Percentiles rank a stretch among this genome's conserved stretches.
Conservation (phyloP, 2,113 vertebrate species). For the Percopsis transmontana region DNA sequence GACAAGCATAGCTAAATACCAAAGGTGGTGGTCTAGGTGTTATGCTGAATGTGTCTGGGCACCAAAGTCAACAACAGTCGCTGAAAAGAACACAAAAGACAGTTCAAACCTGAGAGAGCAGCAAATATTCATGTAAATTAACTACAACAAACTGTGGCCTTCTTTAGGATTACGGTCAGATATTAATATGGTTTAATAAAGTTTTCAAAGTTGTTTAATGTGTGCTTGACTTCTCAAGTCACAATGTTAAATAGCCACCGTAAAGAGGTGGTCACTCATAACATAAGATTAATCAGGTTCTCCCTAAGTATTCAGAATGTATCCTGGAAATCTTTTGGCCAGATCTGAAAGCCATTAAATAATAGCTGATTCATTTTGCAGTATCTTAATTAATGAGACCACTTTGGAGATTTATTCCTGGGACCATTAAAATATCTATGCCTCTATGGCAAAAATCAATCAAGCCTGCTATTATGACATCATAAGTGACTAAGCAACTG, state of each 20-base stretch:
- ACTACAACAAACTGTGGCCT: too few relatives aligned
- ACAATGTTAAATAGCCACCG: conserved; percentile 36
- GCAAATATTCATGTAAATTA: too few relatives aligned
- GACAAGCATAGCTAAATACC: neutral
- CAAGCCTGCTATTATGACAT: conserved; percentile 64
- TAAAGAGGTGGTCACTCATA: conserved; percentile 44
- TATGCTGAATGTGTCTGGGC: neutral
- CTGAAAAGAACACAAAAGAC: too few relatives aligned
- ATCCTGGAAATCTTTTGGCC: conserved; percentile 51
- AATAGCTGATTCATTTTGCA: conserved; percentile 56
- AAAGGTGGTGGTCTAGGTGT: neutral
- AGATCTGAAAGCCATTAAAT: conserved; percentile 47
- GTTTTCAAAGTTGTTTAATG: conserved; percentile 18
- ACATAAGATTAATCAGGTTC: conserved; percentile 42
- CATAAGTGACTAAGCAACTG: conserved; percentile 65
- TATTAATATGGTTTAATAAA: neutral
- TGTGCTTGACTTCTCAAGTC: conserved; percentile 40
- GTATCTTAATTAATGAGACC: conserved; percentile 63
- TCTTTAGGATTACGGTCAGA: conserved; percentile 6
- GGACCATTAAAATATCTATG: conserved; percentile 60
- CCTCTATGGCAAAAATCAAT: conserved; percentile 58
- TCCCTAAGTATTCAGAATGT: conserved; percentile 46
- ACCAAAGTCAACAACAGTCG: neutral
- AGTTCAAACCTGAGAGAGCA: too few relatives aligned
- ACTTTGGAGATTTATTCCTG: conserved; percentile 66